Conservation (phyloP, 2,797 vertebrate species). For the Arnoldichthys spilopterus region DNA sequence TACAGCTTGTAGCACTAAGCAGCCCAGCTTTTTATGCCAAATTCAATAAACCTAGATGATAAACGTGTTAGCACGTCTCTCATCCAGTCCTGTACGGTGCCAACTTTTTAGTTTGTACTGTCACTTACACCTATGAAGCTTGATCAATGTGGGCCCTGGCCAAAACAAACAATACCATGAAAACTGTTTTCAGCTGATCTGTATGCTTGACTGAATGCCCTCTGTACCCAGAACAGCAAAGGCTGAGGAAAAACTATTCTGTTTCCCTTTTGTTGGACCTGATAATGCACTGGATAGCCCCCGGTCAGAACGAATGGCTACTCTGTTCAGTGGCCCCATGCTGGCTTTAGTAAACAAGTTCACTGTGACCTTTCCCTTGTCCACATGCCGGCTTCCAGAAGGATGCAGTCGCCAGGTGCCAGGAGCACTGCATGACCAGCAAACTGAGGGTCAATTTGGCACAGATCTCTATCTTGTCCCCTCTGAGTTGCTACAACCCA, state of each 20-base stretch:
- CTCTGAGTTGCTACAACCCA: conserved; percentile 21
- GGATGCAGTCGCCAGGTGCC: too few relatives aligned
- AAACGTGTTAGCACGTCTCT: not conserved
- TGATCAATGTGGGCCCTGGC: not conserved
- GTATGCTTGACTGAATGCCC: not conserved
- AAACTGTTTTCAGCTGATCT: conserved; percentile 28
- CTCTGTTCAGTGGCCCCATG: conserved; percentile 29
- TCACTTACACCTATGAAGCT: too few relatives aligned
- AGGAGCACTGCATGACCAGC: conserved; percentile 20
- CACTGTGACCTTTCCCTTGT: not conserved
- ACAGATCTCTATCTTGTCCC: not conserved
- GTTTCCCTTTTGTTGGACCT: conserved; percentile 35
- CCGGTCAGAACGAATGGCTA: conserved; percentile 1
- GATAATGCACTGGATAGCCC: conserved; percentile 26
- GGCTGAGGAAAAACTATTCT: not conserved
- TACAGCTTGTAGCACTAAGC: not conserved
- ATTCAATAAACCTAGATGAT: not conserved
- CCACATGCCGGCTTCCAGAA: not conserved
- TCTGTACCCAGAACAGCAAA: conserved; percentile 11
- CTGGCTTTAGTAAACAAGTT: conserved; percentile 49
- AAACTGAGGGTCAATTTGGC: conserved; percentile 3
- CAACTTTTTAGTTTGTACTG: not conserved
- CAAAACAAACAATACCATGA: conserved; percentile 13
- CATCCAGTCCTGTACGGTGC: not conserved
- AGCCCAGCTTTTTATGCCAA: not conserved